phyloP scores from a whole-genome alignment of 2,888 invertebrate genomes.

The Nomada fabriciana region DNA sequence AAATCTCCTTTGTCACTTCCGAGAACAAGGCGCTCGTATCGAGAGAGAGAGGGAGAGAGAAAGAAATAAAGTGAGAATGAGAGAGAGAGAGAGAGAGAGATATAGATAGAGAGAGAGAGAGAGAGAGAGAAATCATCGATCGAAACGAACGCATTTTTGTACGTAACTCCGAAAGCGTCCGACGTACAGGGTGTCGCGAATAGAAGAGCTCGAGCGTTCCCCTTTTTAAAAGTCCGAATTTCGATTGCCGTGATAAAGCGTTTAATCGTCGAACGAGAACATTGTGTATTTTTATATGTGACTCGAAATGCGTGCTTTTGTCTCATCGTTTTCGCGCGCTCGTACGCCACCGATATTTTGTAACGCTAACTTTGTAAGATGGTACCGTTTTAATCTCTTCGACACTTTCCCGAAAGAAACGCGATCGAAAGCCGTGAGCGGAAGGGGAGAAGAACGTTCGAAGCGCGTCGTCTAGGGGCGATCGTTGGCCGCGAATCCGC shows the following conservation, averaged over 20 bases:
- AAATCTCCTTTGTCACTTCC: no score
- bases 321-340: constrained; percentile 60
- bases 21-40: no score
- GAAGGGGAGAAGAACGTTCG: neutral
- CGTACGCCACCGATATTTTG: constrained; percentile 59
- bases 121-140: neutral
- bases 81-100: neutral
- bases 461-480: neutral
- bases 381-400: constrained; percentile 22
- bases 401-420: neutral
- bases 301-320: constrained; percentile 52
- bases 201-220: constrained; percentile 39
- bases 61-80: no score
- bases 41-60: neutral
- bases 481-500: neutral
- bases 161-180: constrained; percentile 48
- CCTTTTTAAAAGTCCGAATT: constrained; percentile 45
- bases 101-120: no score
- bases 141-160: constrained; percentile 35
- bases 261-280: constrained; percentile 49
- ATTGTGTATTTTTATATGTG: constrained; percentile 65
- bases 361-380: constrained; percentile 48
- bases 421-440: neutral
- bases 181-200: constrained; percentile 53
- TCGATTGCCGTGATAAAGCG: constrained; percentile 42